Conservation (phyloP, 37 sponge, comb jelly and placozoan genomes). For the Bolinopsis microptera region DNA sequence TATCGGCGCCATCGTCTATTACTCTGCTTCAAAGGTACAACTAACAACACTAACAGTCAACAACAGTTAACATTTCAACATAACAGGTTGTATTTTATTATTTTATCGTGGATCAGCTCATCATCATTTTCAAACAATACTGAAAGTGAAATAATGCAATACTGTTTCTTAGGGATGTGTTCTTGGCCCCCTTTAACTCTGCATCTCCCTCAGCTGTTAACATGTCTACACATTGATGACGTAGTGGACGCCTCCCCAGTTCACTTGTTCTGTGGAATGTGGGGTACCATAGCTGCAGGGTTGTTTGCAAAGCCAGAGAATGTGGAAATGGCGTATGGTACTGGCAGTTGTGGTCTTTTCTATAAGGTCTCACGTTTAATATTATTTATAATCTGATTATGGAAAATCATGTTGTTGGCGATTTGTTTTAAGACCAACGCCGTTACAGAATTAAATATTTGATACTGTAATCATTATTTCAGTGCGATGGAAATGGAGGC, state of each 20-base stretch:
- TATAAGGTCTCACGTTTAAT: too few relatives aligned
- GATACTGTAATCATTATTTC: not conserved
- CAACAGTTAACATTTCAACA: too few relatives aligned
- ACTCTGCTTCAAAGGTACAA: not conserved
- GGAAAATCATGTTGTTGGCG: too few relatives aligned
- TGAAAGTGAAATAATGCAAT: too few relatives aligned
- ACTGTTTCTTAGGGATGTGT: too few relatives aligned
- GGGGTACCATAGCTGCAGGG: slow-evolving; percentile 46
- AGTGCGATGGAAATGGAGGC: not conserved
- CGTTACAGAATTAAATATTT: too few relatives aligned
- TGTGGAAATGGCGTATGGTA: not conserved
- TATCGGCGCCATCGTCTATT: slow-evolving; percentile 1
- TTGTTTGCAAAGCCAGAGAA: slow-evolving; percentile 29
- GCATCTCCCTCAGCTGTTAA: not conserved
- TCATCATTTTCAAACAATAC: too few relatives aligned
- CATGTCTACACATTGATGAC: not conserved
- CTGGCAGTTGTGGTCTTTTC: slow-evolving; percentile 3
- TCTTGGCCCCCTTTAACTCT: too few relatives aligned
- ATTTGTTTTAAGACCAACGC: not conserved
- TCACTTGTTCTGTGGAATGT: slow-evolving; percentile 45
- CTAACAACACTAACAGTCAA: too few relatives aligned
- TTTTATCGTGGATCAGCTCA: too few relatives aligned
- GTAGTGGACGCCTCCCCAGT: slow-evolving; percentile 6
- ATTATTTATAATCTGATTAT: too few relatives aligned
- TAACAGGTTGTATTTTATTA: too few relatives aligned